A percentile compares a stretch with the other conserved stretches of the same genome.
Evolutionary conservation across 2,113 vertebrate species (phyloP).

Genomic region (Eretmochelys imbricata): DNA sequence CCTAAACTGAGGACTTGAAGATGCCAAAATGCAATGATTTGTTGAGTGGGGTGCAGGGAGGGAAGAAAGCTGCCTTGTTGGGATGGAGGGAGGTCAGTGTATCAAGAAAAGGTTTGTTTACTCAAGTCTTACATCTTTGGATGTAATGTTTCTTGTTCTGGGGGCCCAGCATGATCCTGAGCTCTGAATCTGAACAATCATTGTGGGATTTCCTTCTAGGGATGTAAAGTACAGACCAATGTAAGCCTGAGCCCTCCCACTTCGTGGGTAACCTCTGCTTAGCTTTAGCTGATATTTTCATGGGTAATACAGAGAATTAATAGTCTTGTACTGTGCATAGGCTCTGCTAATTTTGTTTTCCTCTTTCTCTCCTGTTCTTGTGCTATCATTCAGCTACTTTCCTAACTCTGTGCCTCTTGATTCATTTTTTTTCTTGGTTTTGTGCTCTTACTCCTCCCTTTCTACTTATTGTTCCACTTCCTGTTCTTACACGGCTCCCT

Average conservation of each 20-base stretch:
- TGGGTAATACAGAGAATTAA: neutral
- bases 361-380: neutral
- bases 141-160: neutral
- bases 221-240: neutral
- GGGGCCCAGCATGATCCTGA: neutral
- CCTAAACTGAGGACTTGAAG: slow-evolving; percentile 16
- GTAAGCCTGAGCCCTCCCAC: neutral
- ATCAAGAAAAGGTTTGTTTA: slow-evolving; percentile 39
- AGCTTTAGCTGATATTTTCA: neutral
- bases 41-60: neutral
- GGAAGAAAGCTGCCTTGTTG: neutral
- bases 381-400: neutral
- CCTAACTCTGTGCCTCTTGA: slow-evolving; percentile 20
- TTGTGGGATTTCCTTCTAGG: slow-evolving; percentile 51
- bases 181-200: slow-evolving; percentile 15
- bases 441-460: slow-evolving; percentile 3
- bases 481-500: neutral
- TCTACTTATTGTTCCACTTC: neutral
- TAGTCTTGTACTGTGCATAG: neutral
- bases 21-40: slow-evolving; percentile 32
- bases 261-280: slow-evolving; percentile 21
- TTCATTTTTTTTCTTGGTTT: slow-evolving; percentile 4
- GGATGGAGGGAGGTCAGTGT: neutral
- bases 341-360: neutral
- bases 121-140: neutral